phyloP scores from a whole-genome alignment of 2,797 vertebrate species.

The Notoglanidium macrostoma region DNA sequence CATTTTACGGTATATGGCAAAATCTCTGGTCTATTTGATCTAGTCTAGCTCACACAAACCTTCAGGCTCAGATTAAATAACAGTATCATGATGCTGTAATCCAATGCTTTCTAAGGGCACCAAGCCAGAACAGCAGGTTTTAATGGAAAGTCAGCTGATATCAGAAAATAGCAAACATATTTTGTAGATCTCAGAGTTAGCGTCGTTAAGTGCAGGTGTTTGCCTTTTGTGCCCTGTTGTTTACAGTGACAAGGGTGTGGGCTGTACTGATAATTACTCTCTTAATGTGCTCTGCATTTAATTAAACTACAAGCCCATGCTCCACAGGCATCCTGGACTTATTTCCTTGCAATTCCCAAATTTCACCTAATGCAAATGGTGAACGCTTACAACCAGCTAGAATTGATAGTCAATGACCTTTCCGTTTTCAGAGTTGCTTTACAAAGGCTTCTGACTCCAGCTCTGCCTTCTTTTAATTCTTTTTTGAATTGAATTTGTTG shows the following conservation, averaged over 20 bases:
- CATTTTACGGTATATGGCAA: constrained; percentile 17
- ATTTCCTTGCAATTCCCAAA: not conserved
- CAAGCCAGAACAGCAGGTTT: not conserved
- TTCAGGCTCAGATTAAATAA: constrained; percentile 20
- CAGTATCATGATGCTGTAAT: constrained; percentile 23
- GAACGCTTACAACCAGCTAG: not conserved
- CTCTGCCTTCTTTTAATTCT: not conserved
- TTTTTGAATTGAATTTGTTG: not conserved
- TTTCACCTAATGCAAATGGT: not conserved
- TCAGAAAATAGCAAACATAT: not conserved
- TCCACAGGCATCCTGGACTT: not conserved
- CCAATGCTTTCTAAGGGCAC: not conserved
- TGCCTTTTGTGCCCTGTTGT: not conserved
- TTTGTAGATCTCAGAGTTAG: not conserved
- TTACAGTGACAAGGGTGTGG: constrained; percentile 10
- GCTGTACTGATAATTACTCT: constrained; percentile 23
- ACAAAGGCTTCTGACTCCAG: not conserved
- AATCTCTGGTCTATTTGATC: constrained; percentile 10
- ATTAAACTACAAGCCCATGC: constrained; percentile 12
- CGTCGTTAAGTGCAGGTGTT: constrained; percentile 5
- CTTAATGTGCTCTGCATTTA: constrained; percentile 2
- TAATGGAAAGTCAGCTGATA: not conserved
- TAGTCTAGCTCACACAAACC: not conserved
- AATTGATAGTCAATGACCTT: not conserved
- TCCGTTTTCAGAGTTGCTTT: not conserved